phyloP scores from a whole-genome alignment of 1,140 invertebrate genomes.

The Monomorium pharaonis region DNA sequence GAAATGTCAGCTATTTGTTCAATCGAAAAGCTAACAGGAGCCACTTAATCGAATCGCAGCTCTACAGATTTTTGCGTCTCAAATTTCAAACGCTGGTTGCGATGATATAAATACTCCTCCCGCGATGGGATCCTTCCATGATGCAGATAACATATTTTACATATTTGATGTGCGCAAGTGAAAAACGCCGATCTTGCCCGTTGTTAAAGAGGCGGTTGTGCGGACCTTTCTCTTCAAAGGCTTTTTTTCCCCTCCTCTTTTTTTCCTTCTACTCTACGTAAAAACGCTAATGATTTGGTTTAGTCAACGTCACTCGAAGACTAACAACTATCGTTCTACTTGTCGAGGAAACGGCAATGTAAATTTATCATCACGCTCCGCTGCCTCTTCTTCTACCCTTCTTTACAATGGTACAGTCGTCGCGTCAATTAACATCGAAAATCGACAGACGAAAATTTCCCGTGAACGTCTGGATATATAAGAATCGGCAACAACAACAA shows the following conservation, averaged over 20 bases:
- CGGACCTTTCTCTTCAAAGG: conserved; percentile 32
- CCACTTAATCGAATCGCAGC: neutral
- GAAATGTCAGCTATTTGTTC: neutral
- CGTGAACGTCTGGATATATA: conserved; percentile 77
- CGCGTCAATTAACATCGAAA: conserved; percentile 78
- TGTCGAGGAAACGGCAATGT: conserved; percentile 12
- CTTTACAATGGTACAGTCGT: conserved; percentile 58
- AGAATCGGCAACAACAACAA: conserved; percentile 83
- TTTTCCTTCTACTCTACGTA: conserved; percentile 61
- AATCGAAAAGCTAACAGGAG: neutral
- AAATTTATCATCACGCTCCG: neutral
- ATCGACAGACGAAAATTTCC: conserved; percentile 79
- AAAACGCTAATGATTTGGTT: conserved; percentile 63
- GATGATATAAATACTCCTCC: conserved; percentile 17
- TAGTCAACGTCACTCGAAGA: conserved; percentile 25
- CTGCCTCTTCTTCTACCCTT: neutral
- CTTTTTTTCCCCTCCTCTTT: neutral
- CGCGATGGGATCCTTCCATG: neutral
- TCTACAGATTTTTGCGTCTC: neutral
- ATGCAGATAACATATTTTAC: too few species aligned
- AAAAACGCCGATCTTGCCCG: conserved; percentile 73
- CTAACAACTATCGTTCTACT: conserved; percentile 25
- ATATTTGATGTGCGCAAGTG: conserved; percentile 13
- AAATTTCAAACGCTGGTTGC: neutral
- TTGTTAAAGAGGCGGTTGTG: conserved; percentile 65